Percentiles rank a stretch among this genome's conserved stretches.
Conservation (phyloP, 2,888 invertebrate genomes). For the Entomobrya proxima region DNA sequence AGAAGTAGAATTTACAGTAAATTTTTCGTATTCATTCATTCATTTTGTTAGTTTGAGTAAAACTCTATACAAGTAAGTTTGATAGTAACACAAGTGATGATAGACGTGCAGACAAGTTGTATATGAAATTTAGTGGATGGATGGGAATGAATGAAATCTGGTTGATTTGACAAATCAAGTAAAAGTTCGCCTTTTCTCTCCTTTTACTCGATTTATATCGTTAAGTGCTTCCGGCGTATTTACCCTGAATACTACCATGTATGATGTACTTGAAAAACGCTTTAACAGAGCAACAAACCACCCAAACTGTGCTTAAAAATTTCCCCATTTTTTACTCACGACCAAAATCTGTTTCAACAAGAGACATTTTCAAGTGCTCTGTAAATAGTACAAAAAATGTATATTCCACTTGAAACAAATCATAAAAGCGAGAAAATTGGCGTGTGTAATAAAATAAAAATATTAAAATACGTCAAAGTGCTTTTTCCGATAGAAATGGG, state of each 20-base stretch:
- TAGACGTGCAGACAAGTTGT: not conserved
- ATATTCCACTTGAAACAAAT: not conserved
- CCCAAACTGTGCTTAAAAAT: too few species aligned
- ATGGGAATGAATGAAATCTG: not conserved
- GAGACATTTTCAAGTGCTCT: conserved; percentile 1
- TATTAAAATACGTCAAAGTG: too few species aligned
- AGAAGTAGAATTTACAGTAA: not conserved
- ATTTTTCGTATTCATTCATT: not conserved
- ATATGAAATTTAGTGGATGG: not conserved
- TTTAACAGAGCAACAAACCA: not conserved
- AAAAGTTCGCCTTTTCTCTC: not conserved
- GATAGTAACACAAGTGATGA: not conserved
- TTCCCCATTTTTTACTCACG: not conserved
- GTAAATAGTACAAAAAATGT: conserved; percentile 2
- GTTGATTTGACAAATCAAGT: conserved; percentile 26
- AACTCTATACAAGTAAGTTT: not conserved
- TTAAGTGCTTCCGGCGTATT: conserved; percentile 25
- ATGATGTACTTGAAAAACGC: not conserved
- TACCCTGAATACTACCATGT: not conserved
- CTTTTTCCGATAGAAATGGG: too few species aligned
- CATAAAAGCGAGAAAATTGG: not conserved
- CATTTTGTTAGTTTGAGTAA: not conserved
- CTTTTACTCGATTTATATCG: not conserved
- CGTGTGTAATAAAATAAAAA: not conserved
- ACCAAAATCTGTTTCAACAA: not conserved